Base-by-base conservation (phyloP, 2,888 invertebrate species). In the Apotomis capreana region DNA sequence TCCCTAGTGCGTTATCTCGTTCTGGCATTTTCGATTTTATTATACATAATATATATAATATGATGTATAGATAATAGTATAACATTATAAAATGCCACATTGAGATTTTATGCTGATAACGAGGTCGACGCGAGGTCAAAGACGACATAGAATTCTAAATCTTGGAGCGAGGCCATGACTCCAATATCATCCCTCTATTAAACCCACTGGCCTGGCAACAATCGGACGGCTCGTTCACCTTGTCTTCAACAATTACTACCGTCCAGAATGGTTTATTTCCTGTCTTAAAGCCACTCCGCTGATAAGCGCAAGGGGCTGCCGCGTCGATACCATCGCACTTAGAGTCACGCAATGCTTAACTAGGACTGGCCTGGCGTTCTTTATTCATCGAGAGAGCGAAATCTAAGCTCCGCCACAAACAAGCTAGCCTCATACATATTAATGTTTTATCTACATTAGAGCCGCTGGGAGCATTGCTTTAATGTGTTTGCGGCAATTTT, bases 381-480 rank as follows among this genome's bases (percentile, higher is more conserved):
- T 89, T 88, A 88, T 90, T 91, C 90, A 90, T 89, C 83, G 85
- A 82, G 83, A 82, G 83, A 81, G 79, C 84, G 83, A 89, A 91
- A 90, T 90, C 90, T 88, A 88, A 89, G 85, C 84, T 81, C 80
- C 83, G 77, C 88, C 86, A 81, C 89, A 89, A 89, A 89, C 91
- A 91, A 87, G 87, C 81, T 79, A 78, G 78, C 75, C 85, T 91
- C 90, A 91, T 92, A 89, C 92, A 92, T 91, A 91, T 91, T 91
- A 88, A 92, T 92, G 88, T 84, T 86, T 88, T 89, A 88, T 89
- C 87, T 87, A 88, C 90, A 87, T 89, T 88, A 85, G 85, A 83
- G 82, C 84, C 82, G 82, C 76, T 78, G 81, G 80, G 84, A 86
- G 83, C 82, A 75, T 74, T 82, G 83, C 82, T 84, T 85, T 88